phyloP scores from a whole-genome alignment of 2,888 invertebrate species.

The Cabera pusaria region DNA sequence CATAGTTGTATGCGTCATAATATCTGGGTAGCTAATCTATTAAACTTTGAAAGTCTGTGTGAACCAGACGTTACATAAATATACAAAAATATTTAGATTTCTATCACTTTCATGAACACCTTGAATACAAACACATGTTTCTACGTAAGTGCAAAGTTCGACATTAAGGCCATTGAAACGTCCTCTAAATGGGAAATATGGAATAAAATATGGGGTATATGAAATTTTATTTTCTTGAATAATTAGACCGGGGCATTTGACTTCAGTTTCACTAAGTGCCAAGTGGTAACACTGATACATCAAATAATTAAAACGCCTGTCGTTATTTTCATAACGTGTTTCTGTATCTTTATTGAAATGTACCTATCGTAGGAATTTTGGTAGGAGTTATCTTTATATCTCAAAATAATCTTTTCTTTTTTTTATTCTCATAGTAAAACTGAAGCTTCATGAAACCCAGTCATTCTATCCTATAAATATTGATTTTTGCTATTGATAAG shows the following conservation, averaged over 20 bases:
- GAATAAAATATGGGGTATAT: conserved; percentile 31
- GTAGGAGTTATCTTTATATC: too few relatives aligned
- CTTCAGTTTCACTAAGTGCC: conserved; percentile 12
- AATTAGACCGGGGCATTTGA: not conserved
- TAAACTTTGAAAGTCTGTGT: conserved; percentile 56
- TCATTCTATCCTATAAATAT: conserved; percentile 13
- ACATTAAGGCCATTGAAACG: conserved; percentile 38
- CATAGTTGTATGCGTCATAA: not conserved
- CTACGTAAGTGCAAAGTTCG: conserved; percentile 53
- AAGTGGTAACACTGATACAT: too few relatives aligned
- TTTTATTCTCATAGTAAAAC: conserved; percentile 8
- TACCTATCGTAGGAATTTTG: too few relatives aligned
- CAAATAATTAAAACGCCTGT: too few relatives aligned
- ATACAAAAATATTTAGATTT: conserved; percentile 74
- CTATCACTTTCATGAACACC: conserved; percentile 80
- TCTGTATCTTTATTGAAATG: too few relatives aligned
- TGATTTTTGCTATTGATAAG: conserved; percentile 31
- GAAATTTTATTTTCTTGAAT: conserved; percentile 24
- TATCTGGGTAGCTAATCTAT: conserved; percentile 41
- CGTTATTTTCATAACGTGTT: too few relatives aligned
- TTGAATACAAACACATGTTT: conserved; percentile 71
- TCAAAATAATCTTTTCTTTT: too few relatives aligned
- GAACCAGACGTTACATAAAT: conserved; percentile 38
- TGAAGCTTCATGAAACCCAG: conserved; percentile 1
- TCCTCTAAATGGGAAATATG: conserved; percentile 27